Conservation (phyloP, 2,797 vertebrate genomes). For the Acestrorhynchus altus region DNA sequence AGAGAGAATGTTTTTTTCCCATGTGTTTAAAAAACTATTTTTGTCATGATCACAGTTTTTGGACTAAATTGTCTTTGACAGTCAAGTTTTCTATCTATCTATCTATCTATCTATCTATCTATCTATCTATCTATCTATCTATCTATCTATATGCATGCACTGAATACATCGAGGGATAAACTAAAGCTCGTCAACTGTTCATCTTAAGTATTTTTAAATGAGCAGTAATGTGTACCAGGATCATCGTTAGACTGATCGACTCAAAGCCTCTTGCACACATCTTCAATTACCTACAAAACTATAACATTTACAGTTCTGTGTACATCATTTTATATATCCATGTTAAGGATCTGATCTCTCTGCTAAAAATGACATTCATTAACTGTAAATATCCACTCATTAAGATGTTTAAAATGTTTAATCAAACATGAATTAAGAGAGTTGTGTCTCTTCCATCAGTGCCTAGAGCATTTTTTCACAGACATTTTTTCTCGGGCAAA, state of each 20-base stretch:
- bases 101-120: no score
- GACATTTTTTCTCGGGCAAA: slow-evolving; percentile 56
- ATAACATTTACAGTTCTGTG: slow-evolving; percentile 34
- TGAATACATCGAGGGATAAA: slow-evolving; percentile 17
- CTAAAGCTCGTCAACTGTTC: slow-evolving; percentile 18
- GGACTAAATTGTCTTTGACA: no score
- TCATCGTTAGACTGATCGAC: slow-evolving; percentile 35
- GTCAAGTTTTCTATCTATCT: no score
- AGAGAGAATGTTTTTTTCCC: no score
- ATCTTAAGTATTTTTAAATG: slow-evolving; percentile 23
- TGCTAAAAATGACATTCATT: slow-evolving; percentile 52
- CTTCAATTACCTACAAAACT: slow-evolving; percentile 34
- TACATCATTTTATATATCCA: slow-evolving; percentile 41
- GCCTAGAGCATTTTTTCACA: slow-evolving; percentile 41
- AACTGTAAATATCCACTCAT: slow-evolving; percentile 58
- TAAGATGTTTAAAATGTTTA: slow-evolving; percentile 62
- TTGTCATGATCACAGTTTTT: no score
- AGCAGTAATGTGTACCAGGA: slow-evolving; percentile 23
- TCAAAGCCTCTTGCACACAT: slow-evolving; percentile 26
- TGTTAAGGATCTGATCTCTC: slow-evolving; percentile 48
- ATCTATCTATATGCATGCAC: not conserved
- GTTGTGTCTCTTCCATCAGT: slow-evolving; percentile 38
- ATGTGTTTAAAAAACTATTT: no score
- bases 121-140: not conserved
- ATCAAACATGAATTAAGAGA: slow-evolving; percentile 55